These are phyloP conservation scores for Acromyrmex echinatior DNA, from an alignment of 1,140 invertebrate genomes.

Conservation along the genomic window DNA sequence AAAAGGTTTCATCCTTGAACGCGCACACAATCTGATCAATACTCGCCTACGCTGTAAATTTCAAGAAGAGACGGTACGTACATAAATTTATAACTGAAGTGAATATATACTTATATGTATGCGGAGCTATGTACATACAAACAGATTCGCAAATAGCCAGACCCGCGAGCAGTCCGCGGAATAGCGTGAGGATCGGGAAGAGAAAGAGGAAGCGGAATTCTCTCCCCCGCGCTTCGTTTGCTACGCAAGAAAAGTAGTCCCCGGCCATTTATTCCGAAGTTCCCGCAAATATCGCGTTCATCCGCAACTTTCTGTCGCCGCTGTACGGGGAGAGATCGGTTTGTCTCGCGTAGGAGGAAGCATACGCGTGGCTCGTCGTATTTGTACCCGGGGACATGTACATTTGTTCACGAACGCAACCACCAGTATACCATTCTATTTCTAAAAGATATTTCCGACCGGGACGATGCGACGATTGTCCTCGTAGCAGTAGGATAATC, in stretches of 20 bases:
- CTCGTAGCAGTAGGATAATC: conserved; percentile 31
- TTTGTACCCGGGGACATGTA: conserved; percentile 1
- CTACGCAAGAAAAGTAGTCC: conserved; percentile 50
- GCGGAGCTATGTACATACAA: conserved; percentile 3
- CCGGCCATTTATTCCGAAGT: conserved; percentile 50
- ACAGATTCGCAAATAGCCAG: conserved; percentile 49
- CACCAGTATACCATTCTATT: background rate
- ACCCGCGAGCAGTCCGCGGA: conserved; percentile 21
- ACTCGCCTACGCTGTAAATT: conserved; percentile 37
- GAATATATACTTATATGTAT: conserved; percentile 24
- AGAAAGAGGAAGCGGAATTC: background rate
- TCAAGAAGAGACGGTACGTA: conserved; percentile 41
- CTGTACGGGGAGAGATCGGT: conserved; percentile 9
- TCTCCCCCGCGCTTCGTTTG: background rate
- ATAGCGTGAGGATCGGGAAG: background rate
- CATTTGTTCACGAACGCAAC: conserved; percentile 29
- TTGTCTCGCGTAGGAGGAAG: conserved; percentile 18
- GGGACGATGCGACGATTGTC: background rate
- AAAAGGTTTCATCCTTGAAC: conserved; percentile 31
- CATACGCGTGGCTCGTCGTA: conserved; percentile 5
- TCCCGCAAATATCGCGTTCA: conserved; percentile 37
- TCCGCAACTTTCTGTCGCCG: conserved; percentile 55
- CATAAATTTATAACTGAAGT: conserved; percentile 43
- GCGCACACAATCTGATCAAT: conserved; percentile 36
- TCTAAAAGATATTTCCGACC: conserved; percentile 37